Base-by-base conservation (phyloP, 2,888 invertebrate genomes). In the Allygus modestus region DNA sequence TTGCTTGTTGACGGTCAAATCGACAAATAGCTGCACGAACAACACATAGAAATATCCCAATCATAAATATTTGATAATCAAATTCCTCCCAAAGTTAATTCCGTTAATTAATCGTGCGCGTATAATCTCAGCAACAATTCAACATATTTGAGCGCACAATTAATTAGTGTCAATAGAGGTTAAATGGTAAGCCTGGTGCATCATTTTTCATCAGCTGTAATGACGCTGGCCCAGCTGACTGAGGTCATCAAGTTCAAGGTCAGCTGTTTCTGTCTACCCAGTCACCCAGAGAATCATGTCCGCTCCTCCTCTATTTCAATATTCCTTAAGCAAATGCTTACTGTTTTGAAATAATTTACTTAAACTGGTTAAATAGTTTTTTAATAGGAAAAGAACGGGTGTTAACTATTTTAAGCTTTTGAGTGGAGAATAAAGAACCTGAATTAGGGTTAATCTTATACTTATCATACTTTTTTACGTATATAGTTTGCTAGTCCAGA, bases 141-240 rank as follows among this genome's bases (percentile, higher is more conserved):
- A 37, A 77, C 77, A 77, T 77, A 77, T 51, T 77, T 51, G 43
- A 43, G 77, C 43, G 20, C 26, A 77, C 77, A 46, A 77, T 77
- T 77, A 46, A 77, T 77, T 77, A 77, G 51, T 77, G 77, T 77
- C 77, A 77, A 77, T 77, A 41, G 41, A 77, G 77, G 77, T 77
- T 77, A 77, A 77, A 77, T 77, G 77, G 77, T 77, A 77, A 77
- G 77, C 77, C 77, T 77, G 77, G 46, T 46, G 77, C 77, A 77
- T 77, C 77, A 77, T 77, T 77, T 46, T 43, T 77, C 77, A 77
- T 77, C 28, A 77, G 51, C 17, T 43, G 77, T 77, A 51, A 51
- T 43, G 77, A 51, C 46, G 43, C 73, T 4, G 51, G 23, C 7
- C 17, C 23, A 46, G 46, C 26, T 17, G 51, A 26, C 33, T 9